These are phyloP conservation scores for Pherbina coryleti DNA, from an alignment of 2,888 invertebrate genomes.

Conservation along the genomic window DNA sequence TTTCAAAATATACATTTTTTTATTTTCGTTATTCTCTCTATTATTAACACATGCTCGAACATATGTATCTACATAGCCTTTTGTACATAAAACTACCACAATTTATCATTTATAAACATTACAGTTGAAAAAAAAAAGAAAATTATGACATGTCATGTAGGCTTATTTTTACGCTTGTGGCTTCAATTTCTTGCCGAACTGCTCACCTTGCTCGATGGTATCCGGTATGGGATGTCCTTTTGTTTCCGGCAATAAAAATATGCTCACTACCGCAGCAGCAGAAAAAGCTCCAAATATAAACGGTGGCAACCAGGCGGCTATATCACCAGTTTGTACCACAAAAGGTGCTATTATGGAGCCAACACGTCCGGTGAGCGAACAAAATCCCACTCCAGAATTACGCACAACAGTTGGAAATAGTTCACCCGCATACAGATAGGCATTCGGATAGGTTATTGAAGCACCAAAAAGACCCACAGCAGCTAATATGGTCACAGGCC, in stretches of 20 bases:
- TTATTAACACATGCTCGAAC: background rate
- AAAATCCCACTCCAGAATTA: constrained; percentile 87
- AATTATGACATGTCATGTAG: too few species aligned
- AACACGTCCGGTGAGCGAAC: constrained; percentile 86
- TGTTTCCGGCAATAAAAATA: constrained; percentile 77
- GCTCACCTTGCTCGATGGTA: constrained; percentile 84
- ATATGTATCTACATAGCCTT: too few species aligned
- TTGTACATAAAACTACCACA: too few species aligned
- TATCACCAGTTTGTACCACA: constrained; percentile 71
- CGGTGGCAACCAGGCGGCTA: constrained; percentile 76
- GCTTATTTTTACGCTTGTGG: background rate
- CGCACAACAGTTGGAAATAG: constrained; percentile 90
- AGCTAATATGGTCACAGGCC: constrained; percentile 74
- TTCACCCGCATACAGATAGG: constrained; percentile 90
- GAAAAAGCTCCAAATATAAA: constrained; percentile 80
- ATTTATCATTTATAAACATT: too few species aligned
- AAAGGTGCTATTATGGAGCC: constrained; percentile 90
- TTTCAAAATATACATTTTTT: too few species aligned
- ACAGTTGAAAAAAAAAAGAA: too few species aligned
- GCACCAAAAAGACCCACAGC: constrained; percentile 84
- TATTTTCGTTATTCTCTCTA: background rate
- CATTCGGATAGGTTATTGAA: constrained; percentile 86
- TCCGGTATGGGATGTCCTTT: constrained; percentile 76
- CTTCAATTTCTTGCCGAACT: constrained; percentile 69
- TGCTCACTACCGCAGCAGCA: constrained; percentile 77